Evolutionary conservation across 2,797 vertebrate species (phyloP).

Genomic region (Mormyrus hasselquistii): DNA sequence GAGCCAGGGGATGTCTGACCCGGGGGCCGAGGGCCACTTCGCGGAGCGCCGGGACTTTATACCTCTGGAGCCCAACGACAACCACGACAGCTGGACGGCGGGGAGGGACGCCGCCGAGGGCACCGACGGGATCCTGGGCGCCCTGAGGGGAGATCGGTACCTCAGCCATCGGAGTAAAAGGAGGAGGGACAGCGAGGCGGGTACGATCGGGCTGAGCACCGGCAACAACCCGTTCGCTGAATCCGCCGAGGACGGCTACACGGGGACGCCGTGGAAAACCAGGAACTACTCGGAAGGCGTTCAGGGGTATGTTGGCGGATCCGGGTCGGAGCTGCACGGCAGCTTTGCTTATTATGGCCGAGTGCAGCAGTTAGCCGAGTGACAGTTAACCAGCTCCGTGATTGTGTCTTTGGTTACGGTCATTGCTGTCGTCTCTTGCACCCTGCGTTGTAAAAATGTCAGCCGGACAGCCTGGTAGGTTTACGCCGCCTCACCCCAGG

Average conservation of each 20-base stretch:
- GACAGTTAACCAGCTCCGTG: background rate
- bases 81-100: constrained; percentile 57
- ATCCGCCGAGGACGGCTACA: constrained; percentile 41
- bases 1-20: constrained; percentile 61
- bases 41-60: constrained; percentile 78
- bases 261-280: constrained; percentile 62
- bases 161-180: constrained; percentile 68
- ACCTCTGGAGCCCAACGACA: constrained; percentile 77
- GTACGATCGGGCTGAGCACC: constrained; percentile 59
- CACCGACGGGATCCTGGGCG: constrained; percentile 50
- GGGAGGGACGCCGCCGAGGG: constrained; percentile 50
- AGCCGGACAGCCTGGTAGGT: background rate
- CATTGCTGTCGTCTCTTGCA: background rate
- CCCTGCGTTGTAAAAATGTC: background rate
- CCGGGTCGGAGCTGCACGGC: background rate
- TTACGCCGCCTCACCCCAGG: background rate
- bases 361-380: background rate
- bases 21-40: constrained; percentile 60
- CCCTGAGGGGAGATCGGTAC: constrained; percentile 54
- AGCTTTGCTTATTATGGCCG: background rate
- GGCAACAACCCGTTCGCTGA: constrained; percentile 40
- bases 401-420: background rate
- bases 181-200: constrained; percentile 70
- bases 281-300: constrained; percentile 65
- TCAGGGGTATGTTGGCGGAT: constrained; percentile 50